Evolutionary conservation across 1,140 invertebrate genomes (phyloP), one percentile per base, ranked within the genome.

Genomic region (Galleria mellonella): DNA sequence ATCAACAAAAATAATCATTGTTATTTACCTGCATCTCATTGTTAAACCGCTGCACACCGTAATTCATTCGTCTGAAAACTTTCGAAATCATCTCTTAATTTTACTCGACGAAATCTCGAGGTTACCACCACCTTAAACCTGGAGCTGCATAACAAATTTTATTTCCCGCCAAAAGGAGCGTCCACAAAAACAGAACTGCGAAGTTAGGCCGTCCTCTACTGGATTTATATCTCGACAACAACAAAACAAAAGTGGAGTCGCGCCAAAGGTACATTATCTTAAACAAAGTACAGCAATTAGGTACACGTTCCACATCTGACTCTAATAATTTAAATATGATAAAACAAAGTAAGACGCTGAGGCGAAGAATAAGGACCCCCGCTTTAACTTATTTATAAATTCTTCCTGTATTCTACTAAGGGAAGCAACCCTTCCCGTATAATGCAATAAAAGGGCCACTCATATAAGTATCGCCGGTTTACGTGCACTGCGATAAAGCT

Each of bases 301-400:
- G 79, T 83, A 85, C 82, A 85, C 79, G 79, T 85, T 85, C 79
- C 70, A 85, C 79, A 83, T 85, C 79, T 83, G 72, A 83, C 79
- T 85, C 77, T 73, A 82, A 82, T 85, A 85, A 85, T 85, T 83
- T 85, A 83, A 85, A 85, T 85, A 85, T 85, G 82, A 85, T 85
- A 85, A 83, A 85, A 85, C 82, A 83, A 72, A 74, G 72, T 70
- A 65, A 69, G 69, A 77, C 71, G 69, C 51, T 38, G 66, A 76
- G 63, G 60, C 70, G 67, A 73, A 81, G 76, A 83, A 81, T 81
- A 72, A 71, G 73, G 79, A 61, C 68, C 62, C 61, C 60, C 55
- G 48, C 50, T 43, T 69, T 83, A 82, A 82, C 74, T 85, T 85
- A 85, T 85, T 85, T 85, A 83, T 81, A 79, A 82, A 85, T 83